Conservation (phyloP, 2,113 vertebrate genomes). For the Actenoides lindsayi region DNA sequence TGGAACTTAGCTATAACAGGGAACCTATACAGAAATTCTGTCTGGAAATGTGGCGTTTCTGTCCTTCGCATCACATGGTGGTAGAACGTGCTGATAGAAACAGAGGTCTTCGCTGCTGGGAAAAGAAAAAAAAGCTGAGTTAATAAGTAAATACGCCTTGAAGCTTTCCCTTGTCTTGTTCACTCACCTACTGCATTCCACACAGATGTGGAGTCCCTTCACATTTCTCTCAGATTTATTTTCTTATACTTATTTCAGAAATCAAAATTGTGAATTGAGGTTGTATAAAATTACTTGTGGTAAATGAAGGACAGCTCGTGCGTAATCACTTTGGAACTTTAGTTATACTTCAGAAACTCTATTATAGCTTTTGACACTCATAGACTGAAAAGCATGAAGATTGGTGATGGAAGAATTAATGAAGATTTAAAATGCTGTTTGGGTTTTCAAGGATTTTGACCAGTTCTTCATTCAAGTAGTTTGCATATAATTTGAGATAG, state of each 20-base stretch:
- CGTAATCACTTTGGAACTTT: not conserved
- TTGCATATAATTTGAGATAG: not conserved
- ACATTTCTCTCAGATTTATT: not conserved
- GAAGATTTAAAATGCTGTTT: not conserved
- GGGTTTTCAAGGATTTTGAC: not conserved
- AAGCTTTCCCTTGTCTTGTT: not conserved
- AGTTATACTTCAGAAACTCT: not conserved
- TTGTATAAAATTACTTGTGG: not conserved
- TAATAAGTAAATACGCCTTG: not conserved
- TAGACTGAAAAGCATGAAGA: not conserved
- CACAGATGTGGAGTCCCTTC: not conserved
- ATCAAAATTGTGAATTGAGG: not conserved
- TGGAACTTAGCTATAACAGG: not conserved
- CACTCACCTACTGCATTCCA: not conserved
- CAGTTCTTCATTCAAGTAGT: not conserved
- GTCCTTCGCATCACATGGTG: not conserved
- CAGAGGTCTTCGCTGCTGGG: not conserved
- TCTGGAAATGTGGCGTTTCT: not conserved
- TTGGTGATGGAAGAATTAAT: not conserved
- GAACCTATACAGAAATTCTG: not conserved
- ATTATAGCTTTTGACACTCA: not conserved
- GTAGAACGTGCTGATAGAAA: not conserved
- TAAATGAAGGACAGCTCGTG: not conserved
- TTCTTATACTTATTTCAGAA: not conserved
- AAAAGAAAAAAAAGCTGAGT: not conserved